phyloP scores from a whole-genome alignment of 2,113 vertebrate genomes.

The Cyphomyrus discorhynchus region DNA sequence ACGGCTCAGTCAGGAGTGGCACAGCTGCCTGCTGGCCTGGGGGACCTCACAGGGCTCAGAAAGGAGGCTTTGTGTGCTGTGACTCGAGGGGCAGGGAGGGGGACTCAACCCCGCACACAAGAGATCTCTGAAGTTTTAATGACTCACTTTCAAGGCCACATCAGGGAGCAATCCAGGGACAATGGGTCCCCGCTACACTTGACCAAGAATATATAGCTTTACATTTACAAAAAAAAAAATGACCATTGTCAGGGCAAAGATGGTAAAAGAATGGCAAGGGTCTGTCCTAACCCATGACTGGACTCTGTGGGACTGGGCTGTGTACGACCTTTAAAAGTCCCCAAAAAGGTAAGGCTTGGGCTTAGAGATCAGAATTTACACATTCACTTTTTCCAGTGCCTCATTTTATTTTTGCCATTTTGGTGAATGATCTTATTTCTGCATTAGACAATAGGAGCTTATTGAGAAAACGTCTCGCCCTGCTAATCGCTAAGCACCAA shows the following conservation, averaged over 20 bases:
- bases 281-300: not conserved
- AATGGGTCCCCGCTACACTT: not conserved
- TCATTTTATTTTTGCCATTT: not conserved
- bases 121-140: not conserved
- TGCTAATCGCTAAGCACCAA: not conserved
- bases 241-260: not conserved
- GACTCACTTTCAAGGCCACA: conserved; percentile 4
- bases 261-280: not conserved
- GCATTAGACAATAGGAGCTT: not conserved
- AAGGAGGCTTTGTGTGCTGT: not conserved
- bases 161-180: not conserved
- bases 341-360: not conserved
- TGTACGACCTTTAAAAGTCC: not conserved
- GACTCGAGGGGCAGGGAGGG: not conserved
- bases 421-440: not conserved
- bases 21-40: not conserved
- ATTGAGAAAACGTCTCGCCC: not conserved
- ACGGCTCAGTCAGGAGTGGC: not conserved
- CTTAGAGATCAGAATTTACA: not conserved
- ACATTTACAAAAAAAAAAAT: not conserved
- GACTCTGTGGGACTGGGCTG: not conserved
- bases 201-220: not conserved
- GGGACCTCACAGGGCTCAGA: not conserved
- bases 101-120: not conserved
- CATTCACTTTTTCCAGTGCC: not conserved